phyloP scores from a whole-genome alignment of 2,113 vertebrate species.

The Ciconia boyciana region DNA sequence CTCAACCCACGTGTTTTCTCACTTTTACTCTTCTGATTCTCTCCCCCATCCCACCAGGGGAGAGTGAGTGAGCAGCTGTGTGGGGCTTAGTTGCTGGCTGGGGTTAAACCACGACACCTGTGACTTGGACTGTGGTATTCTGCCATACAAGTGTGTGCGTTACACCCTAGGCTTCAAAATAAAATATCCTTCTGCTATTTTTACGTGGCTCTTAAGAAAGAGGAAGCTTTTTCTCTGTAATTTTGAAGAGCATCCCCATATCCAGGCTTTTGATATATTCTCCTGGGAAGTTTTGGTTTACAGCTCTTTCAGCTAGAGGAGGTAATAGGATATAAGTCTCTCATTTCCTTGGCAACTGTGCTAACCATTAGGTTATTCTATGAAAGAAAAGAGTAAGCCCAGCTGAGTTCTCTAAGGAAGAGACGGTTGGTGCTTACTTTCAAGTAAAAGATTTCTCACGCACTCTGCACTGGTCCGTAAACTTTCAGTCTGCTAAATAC shows the following conservation, averaged over 20 bases:
- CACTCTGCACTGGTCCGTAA: background rate
- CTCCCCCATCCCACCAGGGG: too few relatives aligned
- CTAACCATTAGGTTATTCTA: background rate
- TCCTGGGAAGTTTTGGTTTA: conserved; percentile 25
- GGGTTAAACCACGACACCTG: background rate
- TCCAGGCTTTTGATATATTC: background rate
- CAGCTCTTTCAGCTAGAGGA: background rate
- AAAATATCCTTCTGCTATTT: background rate
- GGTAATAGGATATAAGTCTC: background rate
- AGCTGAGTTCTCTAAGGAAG: background rate
- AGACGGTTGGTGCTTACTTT: background rate
- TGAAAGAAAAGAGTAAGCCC: background rate
- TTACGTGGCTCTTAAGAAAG: background rate
- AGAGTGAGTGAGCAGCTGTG: too few relatives aligned
- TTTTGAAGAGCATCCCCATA: background rate
- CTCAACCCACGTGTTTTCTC: too few relatives aligned
- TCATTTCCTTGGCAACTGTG: conserved; percentile 33
- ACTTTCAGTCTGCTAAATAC: background rate
- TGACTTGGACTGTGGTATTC: background rate
- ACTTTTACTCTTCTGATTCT: too few relatives aligned
- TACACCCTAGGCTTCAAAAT: background rate
- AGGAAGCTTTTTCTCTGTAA: background rate
- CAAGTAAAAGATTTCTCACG: background rate
- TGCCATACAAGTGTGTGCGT: background rate
- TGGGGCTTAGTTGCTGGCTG: too few relatives aligned